phyloP scores from a whole-genome alignment of 2,113 vertebrate species.

The Pachypanchax playfairii region DNA sequence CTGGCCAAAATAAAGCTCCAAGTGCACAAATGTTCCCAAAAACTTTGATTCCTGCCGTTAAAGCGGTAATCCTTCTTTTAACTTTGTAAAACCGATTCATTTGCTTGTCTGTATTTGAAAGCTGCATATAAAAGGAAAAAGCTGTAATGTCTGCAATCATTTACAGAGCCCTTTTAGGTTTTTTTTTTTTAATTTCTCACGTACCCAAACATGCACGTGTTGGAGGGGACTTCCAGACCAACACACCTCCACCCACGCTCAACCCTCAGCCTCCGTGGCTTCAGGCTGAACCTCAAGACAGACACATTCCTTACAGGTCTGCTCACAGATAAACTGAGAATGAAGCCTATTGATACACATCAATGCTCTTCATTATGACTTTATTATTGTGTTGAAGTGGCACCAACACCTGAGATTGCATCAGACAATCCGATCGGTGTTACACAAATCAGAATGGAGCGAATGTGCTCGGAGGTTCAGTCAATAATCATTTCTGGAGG shows the following conservation, averaged over 20 bases:
- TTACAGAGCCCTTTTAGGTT: constrained; percentile 8
- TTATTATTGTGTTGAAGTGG: background rate
- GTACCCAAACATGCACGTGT: constrained; percentile 21
- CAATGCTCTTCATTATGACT: background rate
- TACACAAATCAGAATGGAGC: background rate
- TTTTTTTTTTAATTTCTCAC: no score
- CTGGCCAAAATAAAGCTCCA: constrained; percentile 46
- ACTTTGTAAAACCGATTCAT: constrained; percentile 3
- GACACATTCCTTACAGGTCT: constrained; percentile 52
- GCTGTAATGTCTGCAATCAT: constrained; percentile 37
- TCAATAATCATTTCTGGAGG: no score
- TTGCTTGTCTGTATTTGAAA: constrained; percentile 42
- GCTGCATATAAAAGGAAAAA: constrained; percentile 33
- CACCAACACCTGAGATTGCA: background rate
- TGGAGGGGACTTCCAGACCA: constrained; percentile 70
- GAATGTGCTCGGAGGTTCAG: background rate
- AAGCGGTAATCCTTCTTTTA: constrained; percentile 7
- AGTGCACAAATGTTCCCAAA: constrained; percentile 52
- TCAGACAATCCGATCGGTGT: no score
- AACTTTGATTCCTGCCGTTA: constrained; percentile 38
- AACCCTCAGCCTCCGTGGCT: constrained; percentile 13
- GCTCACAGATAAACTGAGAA: constrained; percentile 33
- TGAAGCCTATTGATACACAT: constrained; percentile 1
- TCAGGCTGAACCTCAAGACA: constrained; percentile 32
- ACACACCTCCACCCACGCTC: constrained; percentile 63